phyloP scores from a whole-genome alignment of 2,113 vertebrate species.

The Calidris pugnax region DNA sequence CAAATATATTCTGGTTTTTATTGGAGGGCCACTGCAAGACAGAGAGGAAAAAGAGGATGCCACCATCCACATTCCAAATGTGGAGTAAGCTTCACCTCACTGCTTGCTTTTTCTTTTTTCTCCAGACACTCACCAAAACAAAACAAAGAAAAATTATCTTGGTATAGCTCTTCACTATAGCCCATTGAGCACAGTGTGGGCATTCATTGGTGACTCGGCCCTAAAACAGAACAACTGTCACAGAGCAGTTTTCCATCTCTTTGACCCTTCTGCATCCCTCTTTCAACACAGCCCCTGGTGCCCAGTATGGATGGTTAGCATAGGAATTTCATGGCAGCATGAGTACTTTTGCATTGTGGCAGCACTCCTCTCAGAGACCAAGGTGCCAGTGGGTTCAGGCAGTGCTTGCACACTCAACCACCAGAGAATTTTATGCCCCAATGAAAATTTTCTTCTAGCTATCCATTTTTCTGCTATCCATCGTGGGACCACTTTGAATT shows the following conservation, averaged over 20 bases:
- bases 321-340: background rate
- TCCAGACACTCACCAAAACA: background rate
- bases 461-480: background rate
- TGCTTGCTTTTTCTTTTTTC: background rate
- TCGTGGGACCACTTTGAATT: background rate
- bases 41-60: background rate
- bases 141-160: background rate
- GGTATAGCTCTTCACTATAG: background rate
- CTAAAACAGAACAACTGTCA: background rate
- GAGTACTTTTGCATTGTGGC: background rate
- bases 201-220: background rate
- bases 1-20: fast-evolving
- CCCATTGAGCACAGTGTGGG: background rate
- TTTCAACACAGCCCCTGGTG: background rate
- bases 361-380: background rate
- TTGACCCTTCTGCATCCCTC: background rate
- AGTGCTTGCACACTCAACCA: background rate
- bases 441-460: background rate
- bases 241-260: background rate
- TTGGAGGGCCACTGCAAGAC: background rate
- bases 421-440: background rate
- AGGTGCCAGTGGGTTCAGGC: background rate
- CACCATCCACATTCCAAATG: background rate
- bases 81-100: background rate
- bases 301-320: background rate